Conservation (phyloP, 2,113 vertebrate species). For the Oceanodroma tethys region DNA sequence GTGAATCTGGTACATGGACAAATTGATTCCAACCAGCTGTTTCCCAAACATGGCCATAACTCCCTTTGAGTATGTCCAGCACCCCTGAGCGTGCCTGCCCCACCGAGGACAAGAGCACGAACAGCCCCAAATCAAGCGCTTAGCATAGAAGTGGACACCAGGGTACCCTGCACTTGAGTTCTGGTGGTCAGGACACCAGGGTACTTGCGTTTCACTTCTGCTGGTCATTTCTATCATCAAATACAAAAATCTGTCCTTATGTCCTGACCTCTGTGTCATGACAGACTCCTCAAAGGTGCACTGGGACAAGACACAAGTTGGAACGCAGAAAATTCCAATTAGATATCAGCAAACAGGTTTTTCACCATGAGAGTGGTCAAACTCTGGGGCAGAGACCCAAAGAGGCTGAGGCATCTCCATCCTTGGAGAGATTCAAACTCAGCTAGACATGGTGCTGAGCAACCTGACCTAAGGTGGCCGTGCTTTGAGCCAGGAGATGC, state of each 20-base stretch:
- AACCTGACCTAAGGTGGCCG: background rate
- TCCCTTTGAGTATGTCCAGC: background rate
- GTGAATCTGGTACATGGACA: background rate
- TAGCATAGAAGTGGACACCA: background rate
- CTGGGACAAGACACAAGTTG: background rate
- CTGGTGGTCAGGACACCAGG: background rate
- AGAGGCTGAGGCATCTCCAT: background rate
- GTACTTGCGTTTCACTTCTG: background rate
- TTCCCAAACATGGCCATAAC: background rate
- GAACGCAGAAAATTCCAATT: background rate
- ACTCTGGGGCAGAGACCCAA: background rate
- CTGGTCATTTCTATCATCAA: background rate
- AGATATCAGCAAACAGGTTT: background rate
- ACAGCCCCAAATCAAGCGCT: accelerated
- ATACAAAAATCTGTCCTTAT: background rate
- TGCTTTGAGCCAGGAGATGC: background rate
- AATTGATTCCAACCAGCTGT: background rate
- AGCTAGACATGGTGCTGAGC: background rate
- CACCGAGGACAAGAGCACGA: accelerated
- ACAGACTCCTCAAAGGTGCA: background rate
- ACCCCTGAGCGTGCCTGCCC: background rate
- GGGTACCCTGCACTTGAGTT: no score
- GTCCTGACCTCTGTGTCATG: background rate
- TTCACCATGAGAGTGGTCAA: background rate
- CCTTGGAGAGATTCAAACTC: background rate